Percentiles rank a stretch among this genome's conserved stretches.
These are phyloP conservation scores for Podarcis lilfordi DNA, from an alignment of 2,797 vertebrate species.

Conservation along the genomic window DNA sequence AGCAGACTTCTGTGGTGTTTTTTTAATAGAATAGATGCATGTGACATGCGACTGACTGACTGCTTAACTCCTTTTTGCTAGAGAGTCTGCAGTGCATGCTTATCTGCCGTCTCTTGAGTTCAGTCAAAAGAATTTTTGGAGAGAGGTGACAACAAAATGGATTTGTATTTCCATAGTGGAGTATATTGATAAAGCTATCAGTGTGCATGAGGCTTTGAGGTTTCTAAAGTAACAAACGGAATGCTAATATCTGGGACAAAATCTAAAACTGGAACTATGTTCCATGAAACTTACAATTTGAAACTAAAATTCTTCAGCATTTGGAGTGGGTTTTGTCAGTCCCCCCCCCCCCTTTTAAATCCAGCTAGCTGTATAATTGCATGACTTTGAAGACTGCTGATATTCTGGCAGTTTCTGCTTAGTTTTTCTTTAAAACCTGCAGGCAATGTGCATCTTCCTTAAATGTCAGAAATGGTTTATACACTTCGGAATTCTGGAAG, in stretches of 20 bases:
- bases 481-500: neutral
- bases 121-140: neutral
- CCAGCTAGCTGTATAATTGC: neutral
- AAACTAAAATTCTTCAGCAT: neutral
- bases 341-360: neutral
- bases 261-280: conserved; percentile 2
- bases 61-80: conserved; percentile 22
- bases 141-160: neutral
- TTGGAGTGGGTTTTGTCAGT: neutral
- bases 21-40: conserved; percentile 29
- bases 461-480: neutral
- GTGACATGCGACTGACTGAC: conserved; percentile 25
- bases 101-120: conserved; percentile 12
- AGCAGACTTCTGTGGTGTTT: neutral
- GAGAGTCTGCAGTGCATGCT: conserved; percentile 8
- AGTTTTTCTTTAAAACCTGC: neutral
- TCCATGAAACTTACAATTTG: neutral
- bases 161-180: neutral
- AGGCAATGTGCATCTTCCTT: neutral
- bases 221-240: neutral
- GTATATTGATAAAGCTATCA: neutral
- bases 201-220: neutral
- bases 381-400: neutral
- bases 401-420: neutral
- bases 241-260: neutral